Percentiles rank a stretch among this genome's conserved stretches.
phyloP scores from a whole-genome alignment of 2,888 invertebrate genomes.

The Flabesymbios commensalis region DNA sequence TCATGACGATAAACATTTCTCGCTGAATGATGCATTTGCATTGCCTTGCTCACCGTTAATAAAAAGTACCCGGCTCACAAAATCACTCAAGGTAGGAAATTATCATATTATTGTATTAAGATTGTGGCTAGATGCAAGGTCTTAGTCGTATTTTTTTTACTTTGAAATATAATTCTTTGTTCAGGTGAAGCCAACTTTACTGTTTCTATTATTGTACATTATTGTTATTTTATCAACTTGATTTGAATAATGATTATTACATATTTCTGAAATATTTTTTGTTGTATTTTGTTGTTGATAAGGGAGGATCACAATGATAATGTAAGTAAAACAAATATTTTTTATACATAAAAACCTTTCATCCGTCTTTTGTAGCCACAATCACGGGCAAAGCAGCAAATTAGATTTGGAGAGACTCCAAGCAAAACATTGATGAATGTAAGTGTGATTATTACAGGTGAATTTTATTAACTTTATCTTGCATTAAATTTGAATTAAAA shows the following conservation, averaged over 20 bases:
- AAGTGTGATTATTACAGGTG: no score
- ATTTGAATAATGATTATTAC: background rate
- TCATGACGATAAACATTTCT: conserved; percentile 17
- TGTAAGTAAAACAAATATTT: no score
- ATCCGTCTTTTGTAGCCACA: background rate
- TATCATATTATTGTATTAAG: no score
- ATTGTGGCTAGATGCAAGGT: no score
- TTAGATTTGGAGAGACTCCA: conserved; percentile 47
- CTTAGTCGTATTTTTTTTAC: no score
- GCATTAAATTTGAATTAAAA: no score
- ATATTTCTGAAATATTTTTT: background rate
- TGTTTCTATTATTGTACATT: background rate
- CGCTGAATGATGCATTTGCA: conserved; percentile 44
- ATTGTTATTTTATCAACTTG: background rate
- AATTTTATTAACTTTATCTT: no score
- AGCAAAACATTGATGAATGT: conserved; percentile 35
- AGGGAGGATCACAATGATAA: background rate
- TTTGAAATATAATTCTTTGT: no score
- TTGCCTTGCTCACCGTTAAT: conserved; percentile 35
- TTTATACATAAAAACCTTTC: no score
- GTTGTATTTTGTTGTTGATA: background rate
- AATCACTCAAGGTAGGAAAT: background rate
- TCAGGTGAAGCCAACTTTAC: background rate
- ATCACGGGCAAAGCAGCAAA: conserved; percentile 23
- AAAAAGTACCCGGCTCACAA: no score